A percentile compares a stretch with the other conserved stretches of the same genome.
Conservation (phyloP, 2,797 vertebrate genomes). For the Acanthis flammea region DNA sequence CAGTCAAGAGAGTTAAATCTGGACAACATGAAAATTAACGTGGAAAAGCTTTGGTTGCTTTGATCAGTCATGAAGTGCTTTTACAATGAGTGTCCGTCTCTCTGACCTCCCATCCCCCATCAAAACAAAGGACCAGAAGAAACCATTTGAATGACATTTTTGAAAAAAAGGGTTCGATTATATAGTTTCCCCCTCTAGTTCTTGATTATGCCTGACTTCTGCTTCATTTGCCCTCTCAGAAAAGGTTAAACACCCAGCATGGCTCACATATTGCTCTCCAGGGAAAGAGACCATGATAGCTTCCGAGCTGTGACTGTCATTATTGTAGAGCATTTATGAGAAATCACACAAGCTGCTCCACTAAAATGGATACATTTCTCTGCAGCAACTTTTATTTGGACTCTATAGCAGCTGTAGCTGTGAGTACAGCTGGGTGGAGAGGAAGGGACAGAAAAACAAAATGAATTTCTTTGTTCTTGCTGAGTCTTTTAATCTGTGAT, state of each 20-base stretch:
- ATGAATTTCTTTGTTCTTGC: not conserved
- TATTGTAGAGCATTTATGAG: slow-evolving; percentile 50
- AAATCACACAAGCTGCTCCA: slow-evolving; percentile 8
- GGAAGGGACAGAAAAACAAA: not conserved
- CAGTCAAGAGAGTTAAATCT: not conserved
- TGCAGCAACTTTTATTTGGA: not conserved
- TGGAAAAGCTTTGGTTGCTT: not conserved
- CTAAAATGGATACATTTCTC: slow-evolving; percentile 30
- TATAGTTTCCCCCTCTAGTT: not conserved
- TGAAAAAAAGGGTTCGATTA: not conserved
- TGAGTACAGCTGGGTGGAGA: not conserved
- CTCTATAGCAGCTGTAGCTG: not conserved
- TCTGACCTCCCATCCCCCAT: not conserved
- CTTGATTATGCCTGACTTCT: slow-evolving; percentile 18
- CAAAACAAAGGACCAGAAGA: not conserved
- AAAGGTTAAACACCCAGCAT: slow-evolving; percentile 34
- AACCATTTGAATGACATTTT: not conserved
- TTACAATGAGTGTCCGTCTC: accelerated
- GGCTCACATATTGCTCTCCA: not conserved
- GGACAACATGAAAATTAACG: not conserved
- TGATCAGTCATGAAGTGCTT: not conserved
- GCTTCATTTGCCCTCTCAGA: not conserved
- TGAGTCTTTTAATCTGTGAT: not conserved
- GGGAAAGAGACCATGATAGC: slow-evolving; percentile 6
- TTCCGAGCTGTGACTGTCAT: slow-evolving; percentile 4